Evolutionary conservation across 92 coral and sea anemone genomes (phyloP), one percentile per base, ranked within the genome.

Genomic region (Palythoa heliodiscus): DNA sequence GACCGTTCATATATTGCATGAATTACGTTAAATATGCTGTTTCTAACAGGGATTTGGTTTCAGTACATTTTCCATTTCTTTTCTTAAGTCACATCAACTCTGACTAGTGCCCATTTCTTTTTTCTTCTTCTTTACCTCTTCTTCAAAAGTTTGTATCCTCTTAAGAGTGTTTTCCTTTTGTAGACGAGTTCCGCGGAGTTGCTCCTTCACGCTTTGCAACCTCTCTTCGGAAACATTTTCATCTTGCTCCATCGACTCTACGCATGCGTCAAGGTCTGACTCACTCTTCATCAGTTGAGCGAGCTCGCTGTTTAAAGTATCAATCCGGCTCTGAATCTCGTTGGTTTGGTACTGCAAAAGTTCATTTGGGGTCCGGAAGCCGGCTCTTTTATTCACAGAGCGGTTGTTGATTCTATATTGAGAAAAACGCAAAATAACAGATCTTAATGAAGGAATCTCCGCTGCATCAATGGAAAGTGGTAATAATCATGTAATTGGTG

Each of bases 281-380:
- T 96, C 99, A 0, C 93, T 91, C 88, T 94, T 91, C 90, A 94
- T 89, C 22, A 91, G 90, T 66, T 94, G 98, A 10, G 98, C 95
- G 15, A 96, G 91, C 86, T 96, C 98, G 67, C 90, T 83, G 89
- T 96, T 94, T 12, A 89, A 76, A 48, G 89, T 76, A 83, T 96
- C 99, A 3, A 91, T 94, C 43, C 92, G 91, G 60, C 97, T 87
- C 80, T 96, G 95, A 70, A 92, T 82, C 70, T 93, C 93, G 84
- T 88, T 92, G 63, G 94, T 90, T 68, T 96, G 99, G 12, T 93
- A 93, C 50, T 88, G 86, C 13, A 94, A 91, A 25, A 96, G 93
- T 85, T 96, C 94, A 67, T 90, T 94, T 19, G 99, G 99, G 61
- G 96, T 88, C 55, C 88, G 88, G 67, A 94, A 75, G 70, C 91